phyloP scores from a whole-genome alignment of 2,113 vertebrate species.

The Psephotus haematonotus region DNA sequence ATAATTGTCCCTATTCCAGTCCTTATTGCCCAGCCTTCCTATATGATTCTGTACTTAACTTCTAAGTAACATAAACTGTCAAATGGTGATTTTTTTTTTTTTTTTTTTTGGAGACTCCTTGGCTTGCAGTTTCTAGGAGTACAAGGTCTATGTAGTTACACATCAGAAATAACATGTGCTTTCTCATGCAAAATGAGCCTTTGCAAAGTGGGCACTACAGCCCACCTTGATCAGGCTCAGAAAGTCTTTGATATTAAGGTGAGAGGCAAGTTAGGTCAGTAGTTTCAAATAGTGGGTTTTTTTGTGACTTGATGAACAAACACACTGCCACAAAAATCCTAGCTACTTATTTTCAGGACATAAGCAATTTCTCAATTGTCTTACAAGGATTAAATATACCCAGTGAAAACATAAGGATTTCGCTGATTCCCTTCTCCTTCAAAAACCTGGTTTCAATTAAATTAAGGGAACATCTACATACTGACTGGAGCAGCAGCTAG shows the following conservation, averaged over 20 bases:
- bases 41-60: background rate
- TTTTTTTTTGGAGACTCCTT: background rate
- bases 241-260: background rate
- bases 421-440: background rate
- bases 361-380: background rate
- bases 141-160: background rate
- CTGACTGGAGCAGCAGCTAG: background rate
- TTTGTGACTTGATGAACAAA: fast-evolving
- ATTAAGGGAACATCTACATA: background rate
- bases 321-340: background rate
- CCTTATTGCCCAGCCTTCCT: background rate
- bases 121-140: background rate
- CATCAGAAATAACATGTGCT: background rate
- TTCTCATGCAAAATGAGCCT: background rate
- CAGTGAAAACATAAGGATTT: background rate
- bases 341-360: background rate
- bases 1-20: background rate
- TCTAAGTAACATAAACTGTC: background rate
- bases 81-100: background rate
- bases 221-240: background rate
- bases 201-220: background rate
- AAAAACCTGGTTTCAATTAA: background rate
- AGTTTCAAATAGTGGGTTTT: background rate
- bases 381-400: background rate
- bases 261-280: background rate